Base-by-base conservation (phyloP, 2,888 invertebrate species). In the Archips crataeganus region DNA sequence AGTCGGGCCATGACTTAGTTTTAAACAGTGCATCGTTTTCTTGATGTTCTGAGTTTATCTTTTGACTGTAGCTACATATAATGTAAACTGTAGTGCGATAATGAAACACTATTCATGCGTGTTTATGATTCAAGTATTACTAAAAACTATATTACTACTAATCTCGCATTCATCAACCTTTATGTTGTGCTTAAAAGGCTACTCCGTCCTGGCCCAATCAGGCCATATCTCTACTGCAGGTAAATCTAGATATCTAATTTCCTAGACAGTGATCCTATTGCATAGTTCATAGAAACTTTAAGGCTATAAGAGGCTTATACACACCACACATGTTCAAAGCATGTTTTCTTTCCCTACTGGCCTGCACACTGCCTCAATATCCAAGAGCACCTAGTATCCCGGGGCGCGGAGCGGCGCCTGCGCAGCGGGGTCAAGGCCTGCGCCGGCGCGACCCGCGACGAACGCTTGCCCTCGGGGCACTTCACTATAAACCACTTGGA, bases 341-440 rank as follows among this genome's bases (percentile, higher is more conserved):
- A 49, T 49, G 4, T n/a, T 49, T 11, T 0, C 13, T n/a, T 49
- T 49, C 13, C 5, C 13, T 2, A 13, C 5, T 13, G 49, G 49
- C 6, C n/a, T n/a, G 49, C 10, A 0, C 11, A 49, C 4, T 49
- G 49, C 49, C 49, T 49, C n/a, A 49, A n/a, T 49, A 49, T 49
- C n/a, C 49, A 49, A 49, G n/a, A 13, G 49, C 49, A 49, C 1
- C 49, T n/a, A 49, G 49, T 49, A n/a, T 49, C 49, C 49, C 49
- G n/a, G 49, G 49, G 45, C 45, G 47, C n/a, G 13, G 5, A 45
- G 63, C 47, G 13, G 13, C 60, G 32, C 61, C 62, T 23, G 32
- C 61, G 39, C 49, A n/a, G 23, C 54, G 51, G 49, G 73, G 64
- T 73, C 73, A 73, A 73, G 64, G 68, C 57, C 68, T 73, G 59